These are phyloP conservation scores for Sminthurinus aureus DNA, from an alignment of 2,888 invertebrate species.

Conservation along the genomic window DNA sequence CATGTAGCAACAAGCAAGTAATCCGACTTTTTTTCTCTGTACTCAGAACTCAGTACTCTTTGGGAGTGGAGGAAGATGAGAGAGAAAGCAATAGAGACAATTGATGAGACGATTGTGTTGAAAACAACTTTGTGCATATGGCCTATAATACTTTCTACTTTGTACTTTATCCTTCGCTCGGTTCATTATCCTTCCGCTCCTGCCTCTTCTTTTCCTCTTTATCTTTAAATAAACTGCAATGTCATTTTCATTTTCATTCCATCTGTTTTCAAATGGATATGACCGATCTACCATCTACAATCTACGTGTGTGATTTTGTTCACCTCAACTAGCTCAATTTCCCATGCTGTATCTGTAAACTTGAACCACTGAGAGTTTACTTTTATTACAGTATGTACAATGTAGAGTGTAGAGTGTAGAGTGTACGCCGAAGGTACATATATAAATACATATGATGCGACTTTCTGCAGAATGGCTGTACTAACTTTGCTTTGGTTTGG, in stretches of 20 bases:
- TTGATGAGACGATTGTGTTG: background rate
- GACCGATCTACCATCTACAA: background rate
- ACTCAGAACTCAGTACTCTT: background rate
- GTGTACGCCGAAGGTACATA: no score
- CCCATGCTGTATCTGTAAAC: background rate
- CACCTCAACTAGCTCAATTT: slow-evolving; percentile 14
- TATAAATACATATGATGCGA: no score
- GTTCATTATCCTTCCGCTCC: background rate
- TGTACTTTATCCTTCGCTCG: background rate
- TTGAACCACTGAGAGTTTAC: background rate
- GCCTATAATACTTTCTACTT: no score
- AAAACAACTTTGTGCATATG: background rate
- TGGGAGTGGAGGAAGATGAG: background rate
- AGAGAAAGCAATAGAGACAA: slow-evolving; percentile 6
- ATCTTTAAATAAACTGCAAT: background rate
- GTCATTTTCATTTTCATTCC: slow-evolving; percentile 1
- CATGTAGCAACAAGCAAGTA: no score
- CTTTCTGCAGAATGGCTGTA: no score
- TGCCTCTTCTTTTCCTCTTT: background rate
- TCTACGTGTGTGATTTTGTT: background rate
- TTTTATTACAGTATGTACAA: no score
- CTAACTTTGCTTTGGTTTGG: no score
- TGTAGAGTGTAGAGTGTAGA: no score
- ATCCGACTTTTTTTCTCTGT: background rate
- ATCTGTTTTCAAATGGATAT: slow-evolving; percentile 17